Evolutionary conservation across 2,888 invertebrate genomes (phyloP).

Genomic region (Hyposoter dolosus): DNA sequence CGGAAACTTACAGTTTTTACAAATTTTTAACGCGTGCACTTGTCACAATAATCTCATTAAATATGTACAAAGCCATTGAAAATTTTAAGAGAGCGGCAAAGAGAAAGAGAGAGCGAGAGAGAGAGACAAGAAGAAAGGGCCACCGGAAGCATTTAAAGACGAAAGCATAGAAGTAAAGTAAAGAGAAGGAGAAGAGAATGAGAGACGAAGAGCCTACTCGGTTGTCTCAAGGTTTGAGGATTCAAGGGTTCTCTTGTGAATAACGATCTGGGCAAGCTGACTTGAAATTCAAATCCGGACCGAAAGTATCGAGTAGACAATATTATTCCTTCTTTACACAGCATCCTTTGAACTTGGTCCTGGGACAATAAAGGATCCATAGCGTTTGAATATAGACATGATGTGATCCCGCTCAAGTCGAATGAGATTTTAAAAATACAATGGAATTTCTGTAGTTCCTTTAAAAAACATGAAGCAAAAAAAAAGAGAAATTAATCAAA

Average conservation of each 20-base stretch:
- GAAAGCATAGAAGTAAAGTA: not conserved
- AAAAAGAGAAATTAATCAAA: not conserved
- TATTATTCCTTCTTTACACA: constrained; percentile 60
- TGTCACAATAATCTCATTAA: too few species aligned
- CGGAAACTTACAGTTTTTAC: too few species aligned
- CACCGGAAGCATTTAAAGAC: not conserved
- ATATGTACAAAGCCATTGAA: too few species aligned
- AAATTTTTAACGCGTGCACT: too few species aligned
- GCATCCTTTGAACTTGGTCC: constrained; percentile 49
- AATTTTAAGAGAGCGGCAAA: not conserved
- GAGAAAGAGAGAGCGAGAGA: constrained; percentile 4
- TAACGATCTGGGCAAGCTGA: constrained; percentile 70
- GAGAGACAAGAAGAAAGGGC: constrained; percentile 16
- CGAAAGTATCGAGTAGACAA: constrained; percentile 63
- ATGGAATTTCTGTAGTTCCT: not conserved
- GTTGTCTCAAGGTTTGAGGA: constrained; percentile 26
- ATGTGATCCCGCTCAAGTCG: not conserved
- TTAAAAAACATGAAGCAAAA: not conserved
- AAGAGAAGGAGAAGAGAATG: constrained; percentile 6
- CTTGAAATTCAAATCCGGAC: constrained; percentile 73
- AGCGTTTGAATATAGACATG: not conserved
- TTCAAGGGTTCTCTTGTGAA: constrained; percentile 64
- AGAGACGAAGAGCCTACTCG: constrained; percentile 39
- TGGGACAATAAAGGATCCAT: constrained; percentile 35
- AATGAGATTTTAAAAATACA: not conserved